phyloP scores from a whole-genome alignment of 2,797 vertebrate genomes.

The Pangasius larnaudii region DNA sequence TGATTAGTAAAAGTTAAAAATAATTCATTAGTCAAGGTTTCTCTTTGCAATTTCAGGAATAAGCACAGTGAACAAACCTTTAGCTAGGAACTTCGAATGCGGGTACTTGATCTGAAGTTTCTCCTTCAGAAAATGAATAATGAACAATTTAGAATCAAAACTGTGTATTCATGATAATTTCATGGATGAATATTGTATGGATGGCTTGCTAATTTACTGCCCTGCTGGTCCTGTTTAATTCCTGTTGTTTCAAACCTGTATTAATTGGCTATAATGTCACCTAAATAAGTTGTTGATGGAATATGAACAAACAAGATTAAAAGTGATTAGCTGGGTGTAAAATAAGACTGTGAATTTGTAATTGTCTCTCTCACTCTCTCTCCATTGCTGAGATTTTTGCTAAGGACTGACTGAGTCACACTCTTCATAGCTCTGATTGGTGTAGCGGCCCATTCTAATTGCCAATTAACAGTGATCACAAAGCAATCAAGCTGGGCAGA shows the following conservation, averaged over 20 bases:
- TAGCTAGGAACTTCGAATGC: too few relatives aligned
- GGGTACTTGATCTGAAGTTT: background rate
- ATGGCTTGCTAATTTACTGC: background rate
- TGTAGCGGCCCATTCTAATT: conserved; percentile 72
- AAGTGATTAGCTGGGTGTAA: conserved; percentile 35
- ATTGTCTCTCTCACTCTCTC: conserved; percentile 3
- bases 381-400: conserved; percentile 34
- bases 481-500: conserved; percentile 77
- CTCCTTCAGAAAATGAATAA: conserved; percentile 11
- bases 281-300: conserved; percentile 19
- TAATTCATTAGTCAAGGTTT: background rate
- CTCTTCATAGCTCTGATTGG: conserved; percentile 66
- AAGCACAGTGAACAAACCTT: background rate
- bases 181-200: background rate
- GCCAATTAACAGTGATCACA: conserved; percentile 77
- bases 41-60: background rate
- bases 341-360: conserved; percentile 25
- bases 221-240: conserved; percentile 8
- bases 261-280: conserved; percentile 34
- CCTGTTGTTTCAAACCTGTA: background rate
- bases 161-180: background rate
- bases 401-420: conserved; percentile 26
- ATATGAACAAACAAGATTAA: conserved; percentile 39
- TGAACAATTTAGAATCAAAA: conserved; percentile 3
- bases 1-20: background rate